These are phyloP conservation scores for Sebastes trivittatus DNA, from an alignment of 2,797 vertebrate species.

Conservation along the genomic window DNA sequence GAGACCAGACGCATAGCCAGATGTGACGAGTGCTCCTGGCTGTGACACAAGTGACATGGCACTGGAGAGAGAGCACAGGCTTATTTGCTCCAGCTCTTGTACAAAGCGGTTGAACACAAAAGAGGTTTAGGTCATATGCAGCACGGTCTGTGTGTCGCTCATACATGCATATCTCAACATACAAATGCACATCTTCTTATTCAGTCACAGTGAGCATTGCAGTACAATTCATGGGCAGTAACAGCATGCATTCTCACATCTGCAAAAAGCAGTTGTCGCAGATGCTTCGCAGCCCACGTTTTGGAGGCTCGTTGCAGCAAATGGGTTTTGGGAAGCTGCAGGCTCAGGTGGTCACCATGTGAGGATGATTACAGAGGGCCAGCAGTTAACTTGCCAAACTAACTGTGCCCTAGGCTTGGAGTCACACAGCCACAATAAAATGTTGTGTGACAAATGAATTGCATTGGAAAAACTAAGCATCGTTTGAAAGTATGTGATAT, in stretches of 20 bases:
- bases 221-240: background rate
- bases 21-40: slow-evolving; percentile 70
- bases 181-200: background rate
- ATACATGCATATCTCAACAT: background rate
- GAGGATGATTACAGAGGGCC: slow-evolving; percentile 40
- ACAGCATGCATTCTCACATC: background rate
- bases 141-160: background rate
- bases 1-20: slow-evolving; percentile 59
- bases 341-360: slow-evolving; percentile 67
- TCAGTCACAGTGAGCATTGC: background rate
- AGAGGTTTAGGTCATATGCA: background rate
- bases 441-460: slow-evolving; percentile 33
- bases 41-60: slow-evolving; percentile 52
- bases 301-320: slow-evolving; percentile 27
- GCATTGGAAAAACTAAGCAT: slow-evolving; percentile 10
- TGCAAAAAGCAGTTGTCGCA: slow-evolving; percentile 15
- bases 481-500: slow-evolving; percentile 3
- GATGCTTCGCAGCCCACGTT: slow-evolving; percentile 17
- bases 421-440: slow-evolving; percentile 25
- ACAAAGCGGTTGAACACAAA: slow-evolving; percentile 9
- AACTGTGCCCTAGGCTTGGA: slow-evolving; percentile 21
- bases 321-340: slow-evolving; percentile 26
- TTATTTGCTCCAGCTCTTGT: slow-evolving; percentile 46
- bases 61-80: slow-evolving; percentile 18
- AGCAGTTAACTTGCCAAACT: slow-evolving; percentile 31